Evolutionary conservation across 2,888 invertebrate genomes (phyloP), one percentile per base, ranked within the genome.

Genomic region (Priapulus caudatus): DNA sequence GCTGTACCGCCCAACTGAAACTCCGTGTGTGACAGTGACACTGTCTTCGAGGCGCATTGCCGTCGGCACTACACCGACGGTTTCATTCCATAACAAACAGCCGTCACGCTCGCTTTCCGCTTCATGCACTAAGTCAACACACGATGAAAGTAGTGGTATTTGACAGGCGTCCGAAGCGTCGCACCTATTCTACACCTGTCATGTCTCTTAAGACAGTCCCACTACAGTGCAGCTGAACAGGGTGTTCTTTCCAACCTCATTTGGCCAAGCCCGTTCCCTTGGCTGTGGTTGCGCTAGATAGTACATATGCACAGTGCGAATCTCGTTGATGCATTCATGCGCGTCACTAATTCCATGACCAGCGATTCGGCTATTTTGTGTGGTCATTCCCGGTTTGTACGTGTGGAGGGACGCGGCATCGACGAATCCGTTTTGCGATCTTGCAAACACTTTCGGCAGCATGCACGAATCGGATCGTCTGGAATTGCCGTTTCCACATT

Each of bases 201-300:
- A 66, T 65, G 66, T 67, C 63, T 67, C 69, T 67, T 70, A 66
- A 67, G 69, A 69, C 76, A 78, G 78, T 76, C 78, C 77, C 77
- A 68, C 64, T 68, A 67, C 67, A 70, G 70, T 71, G 65, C 67
- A 69, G 69, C 67, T 69, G 71, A 73, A 71, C 71, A 73, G 80
- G 80, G 79, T 79, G 78, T 80, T 80, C 79, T 80, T 80, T 80
- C 79, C 79, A 79, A 79, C 78, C 79, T 78, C 74, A 77, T 78
- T 75, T 71, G 19, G 20, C 56, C n/a, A n/a, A n/a, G n/a, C n/a
- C n/a, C n/a, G n/a, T n/a, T n/a, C 78, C 79, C 78, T 78, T 77
- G 77, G 76, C 77, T 72, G 78, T 77, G 75, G 77, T 77, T 76
- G 77, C 75, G 76, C 77, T 78, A 76, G 75, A 76, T 71, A 75